A percentile compares a stretch with the other conserved stretches of the same genome.
Evolutionary conservation across 2,113 vertebrate species (phyloP).

Genomic region (Microtus montanus): DNA sequence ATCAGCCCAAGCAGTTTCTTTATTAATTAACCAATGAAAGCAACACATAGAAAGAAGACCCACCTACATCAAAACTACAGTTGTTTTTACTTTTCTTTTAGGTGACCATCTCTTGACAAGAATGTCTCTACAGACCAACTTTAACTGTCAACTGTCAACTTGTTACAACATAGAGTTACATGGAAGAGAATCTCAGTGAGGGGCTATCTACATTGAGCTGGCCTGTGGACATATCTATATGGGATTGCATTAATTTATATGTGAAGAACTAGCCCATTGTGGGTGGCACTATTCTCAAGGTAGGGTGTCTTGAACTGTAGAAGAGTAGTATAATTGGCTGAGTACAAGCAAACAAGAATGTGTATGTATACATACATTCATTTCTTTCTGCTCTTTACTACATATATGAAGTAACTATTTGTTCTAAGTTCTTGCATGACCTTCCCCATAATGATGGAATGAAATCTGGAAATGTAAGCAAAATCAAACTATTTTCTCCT

Average conservation of each 20-base stretch:
- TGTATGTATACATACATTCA: background rate
- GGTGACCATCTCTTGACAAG: background rate
- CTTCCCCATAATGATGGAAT: background rate
- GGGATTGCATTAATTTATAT: background rate
- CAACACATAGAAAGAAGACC: no score
- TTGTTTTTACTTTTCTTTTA: background rate
- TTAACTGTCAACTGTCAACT: background rate
- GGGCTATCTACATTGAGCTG: background rate
- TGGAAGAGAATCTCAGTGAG: background rate
- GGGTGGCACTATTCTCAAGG: background rate
- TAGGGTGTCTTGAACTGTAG: background rate
- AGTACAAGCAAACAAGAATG: background rate
- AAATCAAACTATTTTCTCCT: background rate
- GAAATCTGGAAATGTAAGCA: background rate
- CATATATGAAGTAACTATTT: background rate
- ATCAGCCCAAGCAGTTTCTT: no score
- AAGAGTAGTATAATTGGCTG: background rate
- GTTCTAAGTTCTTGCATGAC: background rate
- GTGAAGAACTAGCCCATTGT: background rate
- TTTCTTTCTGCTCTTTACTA: background rate
- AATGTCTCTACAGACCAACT: background rate
- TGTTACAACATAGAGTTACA: background rate
- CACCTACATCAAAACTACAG: no score
- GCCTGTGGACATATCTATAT: background rate
- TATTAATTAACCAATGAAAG: no score